These are phyloP conservation scores for Oligia latruncula DNA, from an alignment of 2,888 invertebrate species.

Conservation along the genomic window DNA sequence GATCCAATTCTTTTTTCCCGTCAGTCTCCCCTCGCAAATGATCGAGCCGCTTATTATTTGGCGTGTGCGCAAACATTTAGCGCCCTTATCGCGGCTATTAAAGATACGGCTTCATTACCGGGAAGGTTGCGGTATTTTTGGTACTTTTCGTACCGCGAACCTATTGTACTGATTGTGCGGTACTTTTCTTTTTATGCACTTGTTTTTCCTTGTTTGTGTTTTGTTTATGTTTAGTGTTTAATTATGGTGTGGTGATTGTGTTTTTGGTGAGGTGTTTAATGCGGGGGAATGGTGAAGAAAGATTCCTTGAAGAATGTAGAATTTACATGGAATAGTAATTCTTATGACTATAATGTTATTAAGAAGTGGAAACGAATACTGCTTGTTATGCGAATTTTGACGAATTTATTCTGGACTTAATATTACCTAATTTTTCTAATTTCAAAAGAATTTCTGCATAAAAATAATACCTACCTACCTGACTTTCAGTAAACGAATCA, in stretches of 20 bases:
- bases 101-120: conserved; percentile 89
- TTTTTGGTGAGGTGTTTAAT: conserved; percentile 26
- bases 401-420: background rate
- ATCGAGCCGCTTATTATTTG: conserved; percentile 89
- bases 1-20: conserved; percentile 80
- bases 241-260: conserved; percentile 49
- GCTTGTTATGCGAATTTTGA: background rate
- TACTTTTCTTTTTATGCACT: conserved; percentile 64
- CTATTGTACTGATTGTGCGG: conserved; percentile 57
- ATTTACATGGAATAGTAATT: conserved; percentile 4
- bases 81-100: conserved; percentile 88
- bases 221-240: conserved; percentile 55
- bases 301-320: background rate
- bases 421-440: background rate
- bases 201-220: conserved; percentile 62
- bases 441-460: background rate
- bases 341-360: background rate
- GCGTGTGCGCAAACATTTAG: conserved; percentile 90
- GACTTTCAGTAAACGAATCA: conserved; percentile 14
- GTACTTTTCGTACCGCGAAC: conserved; percentile 53
- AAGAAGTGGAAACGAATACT: background rate
- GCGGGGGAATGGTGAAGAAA: background rate
- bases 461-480: background rate
- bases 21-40: conserved; percentile 85
- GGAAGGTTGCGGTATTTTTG: conserved; percentile 57